Conservation (phyloP, 2,888 invertebrate genomes). For the Lordiphosa fenestrarum region DNA sequence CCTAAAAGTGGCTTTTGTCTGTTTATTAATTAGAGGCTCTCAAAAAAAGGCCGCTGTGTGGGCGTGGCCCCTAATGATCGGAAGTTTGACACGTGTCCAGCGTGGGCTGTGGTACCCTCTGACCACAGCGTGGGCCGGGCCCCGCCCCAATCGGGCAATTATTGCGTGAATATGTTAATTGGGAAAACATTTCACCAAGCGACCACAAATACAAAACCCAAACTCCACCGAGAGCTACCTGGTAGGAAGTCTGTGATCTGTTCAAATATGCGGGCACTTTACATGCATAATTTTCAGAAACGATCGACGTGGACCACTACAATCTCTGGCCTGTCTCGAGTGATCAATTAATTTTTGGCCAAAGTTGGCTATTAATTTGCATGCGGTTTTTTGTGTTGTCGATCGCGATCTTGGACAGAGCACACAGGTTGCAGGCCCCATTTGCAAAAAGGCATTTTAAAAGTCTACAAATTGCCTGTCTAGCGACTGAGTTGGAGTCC, state of each 20-base stretch:
- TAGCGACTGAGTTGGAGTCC: slow-evolving; percentile 42
- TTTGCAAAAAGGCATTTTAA: slow-evolving; percentile 63
- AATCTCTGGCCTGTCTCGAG: slow-evolving; percentile 61
- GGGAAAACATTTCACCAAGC: slow-evolving; percentile 58
- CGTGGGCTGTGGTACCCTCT: slow-evolving; percentile 26
- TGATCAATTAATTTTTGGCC: slow-evolving; percentile 70
- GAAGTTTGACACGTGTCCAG: slow-evolving; percentile 69
- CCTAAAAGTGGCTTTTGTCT: slow-evolving; percentile 62
- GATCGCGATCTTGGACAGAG: slow-evolving; percentile 37
- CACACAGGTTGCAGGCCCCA: slow-evolving; percentile 56
- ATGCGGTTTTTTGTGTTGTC: slow-evolving; percentile 55
- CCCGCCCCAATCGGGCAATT: slow-evolving; percentile 46
- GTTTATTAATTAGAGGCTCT: slow-evolving; percentile 68
- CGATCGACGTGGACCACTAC: slow-evolving; percentile 44
- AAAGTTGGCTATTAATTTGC: slow-evolving; percentile 68
- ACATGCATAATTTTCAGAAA: slow-evolving; percentile 25
- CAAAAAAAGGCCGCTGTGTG: slow-evolving; percentile 25
- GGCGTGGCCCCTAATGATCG: slow-evolving; percentile 70
- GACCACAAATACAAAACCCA: not conserved
- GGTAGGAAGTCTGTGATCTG: slow-evolving; percentile 43
- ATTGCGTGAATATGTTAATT: slow-evolving; percentile 75
- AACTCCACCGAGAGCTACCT: slow-evolving; percentile 18
- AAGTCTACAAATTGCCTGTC: slow-evolving; percentile 75
- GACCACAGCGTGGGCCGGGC: slow-evolving; percentile 20
- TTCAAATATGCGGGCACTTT: slow-evolving; percentile 61